Evolutionary conservation across 2,888 invertebrate species (phyloP), one percentile per base, ranked within the genome.

Genomic region (Hemithea aestivaria): DNA sequence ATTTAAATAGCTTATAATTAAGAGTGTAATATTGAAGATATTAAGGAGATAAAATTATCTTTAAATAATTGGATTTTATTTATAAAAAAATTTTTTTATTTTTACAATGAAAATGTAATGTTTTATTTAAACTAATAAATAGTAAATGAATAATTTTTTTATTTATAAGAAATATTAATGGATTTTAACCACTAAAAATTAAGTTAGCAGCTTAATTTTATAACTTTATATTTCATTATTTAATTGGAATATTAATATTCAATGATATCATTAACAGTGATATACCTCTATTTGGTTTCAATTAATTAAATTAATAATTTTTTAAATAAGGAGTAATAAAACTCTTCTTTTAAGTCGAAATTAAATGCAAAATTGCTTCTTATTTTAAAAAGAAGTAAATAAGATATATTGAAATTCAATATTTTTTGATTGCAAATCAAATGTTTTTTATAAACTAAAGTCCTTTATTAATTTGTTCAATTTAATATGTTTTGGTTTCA

Each of bases 101-200:
- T 87, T 89, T 90, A 89, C 84, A 89, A 61, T 90, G 90, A 90
- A 91, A 90, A 88, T 89, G 84, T 90, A 90, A 89, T 64, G 89
- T 91, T 89, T 90, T 90, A 45, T 21, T 76, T 90, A 89, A 90
- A 90, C 88, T 90, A 90, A 88, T 87, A 88, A 89, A 87, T 81
- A 21, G n/a, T n/a, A n/a, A n/a, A n/a, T n/a, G n/a, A n/a, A n/a
- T n/a, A n/a, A n/a, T n/a, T n/a, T n/a, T n/a, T n/a, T n/a, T n/a
- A n/a, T n/a, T n/a, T n/a, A n/a, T n/a, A 10, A 87, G 87, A 88
- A 88, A 77, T 78, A 78, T 76, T 77, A 79, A 80, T 78, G 76
- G 69, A 66, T 57, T 67, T 77, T 56, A 76, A 68, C 67, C 76
- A 88, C 88, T 88, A 87, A 73, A 71, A 78, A 75, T 82, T 83